These are phyloP conservation scores for Rousettus madagascariensis DNA, from an alignment of 2,797 vertebrate species.

Conservation along the genomic window DNA sequence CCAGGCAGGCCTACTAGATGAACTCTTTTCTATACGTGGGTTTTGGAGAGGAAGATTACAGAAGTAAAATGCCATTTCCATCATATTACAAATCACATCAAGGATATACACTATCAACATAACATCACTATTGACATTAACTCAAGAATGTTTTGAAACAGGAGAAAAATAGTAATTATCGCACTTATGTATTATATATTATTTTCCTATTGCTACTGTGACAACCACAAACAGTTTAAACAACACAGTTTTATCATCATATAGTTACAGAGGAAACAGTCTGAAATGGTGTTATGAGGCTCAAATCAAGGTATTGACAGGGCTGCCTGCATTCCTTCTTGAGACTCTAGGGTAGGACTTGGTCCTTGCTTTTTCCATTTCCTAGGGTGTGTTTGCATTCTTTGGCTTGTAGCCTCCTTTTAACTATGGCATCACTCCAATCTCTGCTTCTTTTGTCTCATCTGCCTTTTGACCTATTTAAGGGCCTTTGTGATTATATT, in stretches of 20 bases:
- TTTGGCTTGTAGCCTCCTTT: neutral
- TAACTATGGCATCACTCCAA: neutral
- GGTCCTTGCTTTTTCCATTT: neutral
- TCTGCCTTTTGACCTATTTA: neutral
- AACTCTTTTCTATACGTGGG: neutral
- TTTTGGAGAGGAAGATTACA: neutral
- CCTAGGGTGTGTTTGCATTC: neutral
- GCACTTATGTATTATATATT: neutral
- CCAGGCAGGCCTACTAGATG: neutral
- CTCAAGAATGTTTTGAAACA: neutral
- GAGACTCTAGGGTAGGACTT: neutral
- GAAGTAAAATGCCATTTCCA: neutral
- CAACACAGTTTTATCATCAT: neutral
- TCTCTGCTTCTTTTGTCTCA: neutral
- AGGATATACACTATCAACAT: neutral
- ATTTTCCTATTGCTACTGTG: neutral
- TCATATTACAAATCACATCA: neutral
- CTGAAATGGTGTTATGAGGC: neutral
- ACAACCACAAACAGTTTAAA: neutral
- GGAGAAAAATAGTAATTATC: neutral
- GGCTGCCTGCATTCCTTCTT: neutral
- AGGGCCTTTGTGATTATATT: neutral
- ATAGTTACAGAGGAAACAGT: neutral
- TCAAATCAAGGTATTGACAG: neutral
- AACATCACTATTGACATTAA: conserved; percentile 5